A percentile compares a stretch with the other conserved stretches of the same genome.
These are phyloP conservation scores for Caenorhabditis brenneri DNA, from an alignment of 1,140 invertebrate species.

Conservation along the genomic window DNA sequence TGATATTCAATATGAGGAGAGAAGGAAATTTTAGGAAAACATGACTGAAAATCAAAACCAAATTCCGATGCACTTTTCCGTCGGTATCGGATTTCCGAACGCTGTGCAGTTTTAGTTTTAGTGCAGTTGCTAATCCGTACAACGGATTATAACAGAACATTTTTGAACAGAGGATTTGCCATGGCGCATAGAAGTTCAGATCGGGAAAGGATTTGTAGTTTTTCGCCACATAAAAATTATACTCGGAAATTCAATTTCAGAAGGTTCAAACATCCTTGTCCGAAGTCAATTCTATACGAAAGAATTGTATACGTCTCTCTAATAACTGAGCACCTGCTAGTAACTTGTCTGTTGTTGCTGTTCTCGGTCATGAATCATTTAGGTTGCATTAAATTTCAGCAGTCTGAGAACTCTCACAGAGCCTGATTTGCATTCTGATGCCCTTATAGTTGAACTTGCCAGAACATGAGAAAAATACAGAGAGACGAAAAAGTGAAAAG, in stretches of 20 bases:
- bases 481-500: background rate
- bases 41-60: background rate
- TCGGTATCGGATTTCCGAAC: background rate
- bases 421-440: background rate
- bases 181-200: background rate
- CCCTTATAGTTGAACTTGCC: background rate
- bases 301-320: background rate
- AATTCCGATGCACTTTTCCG: slow-evolving; percentile 23
- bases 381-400: background rate
- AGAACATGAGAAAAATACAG: background rate
- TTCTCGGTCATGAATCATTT: background rate
- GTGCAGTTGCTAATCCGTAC: slow-evolving; percentile 25
- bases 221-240: background rate
- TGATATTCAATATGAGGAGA: background rate
- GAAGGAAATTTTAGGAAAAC: background rate
- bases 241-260: background rate
- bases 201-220: background rate
- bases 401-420: background rate
- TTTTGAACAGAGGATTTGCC: background rate
- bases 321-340: background rate
- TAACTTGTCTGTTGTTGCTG: background rate
- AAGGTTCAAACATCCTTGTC: background rate
- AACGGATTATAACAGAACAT: background rate
- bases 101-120: slow-evolving; percentile 8
- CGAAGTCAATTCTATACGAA: too few species aligned